Evolutionary conservation across 2,797 vertebrate genomes (phyloP).

Genomic region (Anolis apletophallus): DNA sequence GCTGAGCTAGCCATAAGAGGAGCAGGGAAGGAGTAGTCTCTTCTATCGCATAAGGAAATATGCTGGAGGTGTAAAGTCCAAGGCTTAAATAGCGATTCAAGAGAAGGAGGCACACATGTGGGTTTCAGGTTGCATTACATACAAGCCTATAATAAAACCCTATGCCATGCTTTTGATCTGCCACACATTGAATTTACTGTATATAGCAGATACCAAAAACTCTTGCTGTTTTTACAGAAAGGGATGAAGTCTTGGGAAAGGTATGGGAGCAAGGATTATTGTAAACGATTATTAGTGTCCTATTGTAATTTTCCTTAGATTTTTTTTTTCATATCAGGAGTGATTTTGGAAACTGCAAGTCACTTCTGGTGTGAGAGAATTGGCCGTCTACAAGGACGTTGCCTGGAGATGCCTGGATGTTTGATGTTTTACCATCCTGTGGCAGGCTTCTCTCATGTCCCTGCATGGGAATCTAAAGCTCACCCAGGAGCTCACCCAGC

Average conservation of each 20-base stretch:
- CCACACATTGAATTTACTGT: conserved; percentile 23
- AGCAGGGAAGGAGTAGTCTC: conserved; percentile 15
- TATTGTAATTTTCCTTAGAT: neutral
- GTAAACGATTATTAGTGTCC: neutral
- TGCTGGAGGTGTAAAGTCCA: conserved; percentile 39
- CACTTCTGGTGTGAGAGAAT: too few species aligned
- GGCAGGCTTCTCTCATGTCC: too few species aligned
- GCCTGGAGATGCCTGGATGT: too few species aligned
- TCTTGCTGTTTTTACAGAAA: conserved; percentile 8
- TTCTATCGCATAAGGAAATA: conserved; percentile 45
- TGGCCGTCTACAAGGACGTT: too few species aligned
- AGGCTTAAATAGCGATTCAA: conserved; percentile 42
- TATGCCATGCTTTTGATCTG: conserved; percentile 9
- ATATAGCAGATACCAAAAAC: conserved; percentile 5
- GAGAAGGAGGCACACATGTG: conserved; percentile 38
- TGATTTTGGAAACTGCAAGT: too few species aligned
- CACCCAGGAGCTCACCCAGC: too few species aligned
- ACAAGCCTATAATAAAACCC: conserved; percentile 41
- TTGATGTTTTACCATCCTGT: too few species aligned
- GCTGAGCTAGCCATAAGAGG: conserved; percentile 45
- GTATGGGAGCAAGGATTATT: neutral
- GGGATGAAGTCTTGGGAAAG: neutral
- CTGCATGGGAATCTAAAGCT: too few species aligned
- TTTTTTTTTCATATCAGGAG: too few species aligned
- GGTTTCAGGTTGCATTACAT: conserved; percentile 44